Evolutionary conservation across 2,797 vertebrate genomes (phyloP).

Genomic region (Clarias pachynema): DNA sequence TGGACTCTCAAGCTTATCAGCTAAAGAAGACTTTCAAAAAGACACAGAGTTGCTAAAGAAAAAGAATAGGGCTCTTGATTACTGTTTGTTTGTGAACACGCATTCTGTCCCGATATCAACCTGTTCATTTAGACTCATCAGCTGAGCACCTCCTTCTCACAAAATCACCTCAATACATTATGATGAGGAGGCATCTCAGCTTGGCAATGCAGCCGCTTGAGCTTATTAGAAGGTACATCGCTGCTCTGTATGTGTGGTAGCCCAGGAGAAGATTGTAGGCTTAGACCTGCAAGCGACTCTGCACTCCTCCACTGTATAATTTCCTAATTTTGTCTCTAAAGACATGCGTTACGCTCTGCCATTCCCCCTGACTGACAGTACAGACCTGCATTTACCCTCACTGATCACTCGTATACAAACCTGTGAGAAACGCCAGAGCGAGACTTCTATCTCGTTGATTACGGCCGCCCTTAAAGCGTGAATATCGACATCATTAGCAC

Average conservation of each 20-base stretch:
- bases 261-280: not conserved
- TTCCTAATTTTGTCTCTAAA: conserved; percentile 39
- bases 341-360: not conserved
- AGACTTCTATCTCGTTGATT: conserved; percentile 51
- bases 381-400: not conserved
- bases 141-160: conserved; percentile 5
- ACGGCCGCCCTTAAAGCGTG: conserved; percentile 46
- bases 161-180: not conserved
- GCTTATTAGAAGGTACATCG: conserved; percentile 12
- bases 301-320: conserved; percentile 24
- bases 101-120: not conserved
- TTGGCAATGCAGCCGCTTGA: conserved; percentile 25
- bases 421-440: conserved; percentile 29
- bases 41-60: not conserved
- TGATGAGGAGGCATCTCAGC: conserved; percentile 5
- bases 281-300: not conserved
- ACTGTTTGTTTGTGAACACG: not conserved
- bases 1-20: not conserved
- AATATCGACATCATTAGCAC: conserved; percentile 65
- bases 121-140: not conserved
- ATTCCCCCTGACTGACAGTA: conserved; percentile 25
- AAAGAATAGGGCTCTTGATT: not conserved
- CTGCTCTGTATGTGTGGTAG: not conserved
- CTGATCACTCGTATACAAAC: conserved; percentile 39
- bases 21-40: not conserved